Percentiles rank a stretch among this genome's conserved stretches.
Conservation (phyloP, 2,797 vertebrate genomes). For the Hydrolagus colliei region DNA sequence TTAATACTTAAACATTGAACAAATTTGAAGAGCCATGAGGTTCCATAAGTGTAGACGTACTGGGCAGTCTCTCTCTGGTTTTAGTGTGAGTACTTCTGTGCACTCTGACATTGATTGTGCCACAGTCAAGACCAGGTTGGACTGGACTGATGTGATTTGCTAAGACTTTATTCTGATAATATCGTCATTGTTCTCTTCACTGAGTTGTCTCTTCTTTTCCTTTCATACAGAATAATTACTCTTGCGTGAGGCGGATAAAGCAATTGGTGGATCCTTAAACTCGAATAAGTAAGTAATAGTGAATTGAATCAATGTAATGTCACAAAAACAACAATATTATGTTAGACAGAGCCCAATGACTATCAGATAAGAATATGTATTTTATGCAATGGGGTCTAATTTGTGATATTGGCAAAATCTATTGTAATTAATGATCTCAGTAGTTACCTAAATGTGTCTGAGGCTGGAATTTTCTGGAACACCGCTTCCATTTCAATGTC, state of each 20-base stretch:
- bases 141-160: neutral
- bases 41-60: too few relatives aligned
- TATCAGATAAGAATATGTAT: too few relatives aligned
- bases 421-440: too few relatives aligned
- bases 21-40: neutral
- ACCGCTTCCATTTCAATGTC: too few relatives aligned
- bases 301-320: neutral
- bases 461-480: too few relatives aligned
- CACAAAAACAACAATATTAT: neutral
- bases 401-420: too few relatives aligned
- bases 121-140: neutral
- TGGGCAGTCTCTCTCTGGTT: neutral
- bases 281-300: neutral
- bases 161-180: neutral
- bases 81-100: too few relatives aligned
- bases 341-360: too few relatives aligned
- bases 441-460: too few relatives aligned
- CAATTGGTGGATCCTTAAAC: neutral
- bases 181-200: neutral
- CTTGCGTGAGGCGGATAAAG: neutral
- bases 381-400: too few relatives aligned
- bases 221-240: constrained; percentile 1
- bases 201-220: neutral
- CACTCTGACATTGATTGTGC: neutral
- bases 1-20: neutral